Evolutionary conservation across 2,888 invertebrate genomes (phyloP), one percentile per base, ranked within the genome.

Genomic region (Nephrotoma appendiculata): DNA sequence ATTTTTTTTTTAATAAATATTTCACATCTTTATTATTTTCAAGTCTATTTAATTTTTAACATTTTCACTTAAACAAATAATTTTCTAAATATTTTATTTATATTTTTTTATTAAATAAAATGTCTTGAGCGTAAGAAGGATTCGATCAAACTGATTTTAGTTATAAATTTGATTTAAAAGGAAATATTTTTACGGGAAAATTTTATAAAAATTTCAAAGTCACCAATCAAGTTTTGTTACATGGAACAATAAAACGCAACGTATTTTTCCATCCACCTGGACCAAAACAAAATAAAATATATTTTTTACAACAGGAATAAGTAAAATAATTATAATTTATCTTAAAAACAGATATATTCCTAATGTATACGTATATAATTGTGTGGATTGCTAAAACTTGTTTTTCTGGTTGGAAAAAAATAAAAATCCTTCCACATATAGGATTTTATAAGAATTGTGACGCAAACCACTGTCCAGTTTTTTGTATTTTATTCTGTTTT

Each of bases 111-210:
- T 42, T 43, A 84, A 85, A 85, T 44, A 19, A 44, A 85, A 85
- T 85, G 85, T 85, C 43, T 85, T 85, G 85, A 43, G 45, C 44
- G 57, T 52, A 86, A 52, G 52, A 52, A 86, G 86, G 86, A 86
- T 86, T 57, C 15, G 44, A 86, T 86, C 86, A 86, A 86, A 86
- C 86, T 86, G 42, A 86, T 57, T 86, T 86, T 86, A 86, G n/a
- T 42, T 42, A 43, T 42, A 42, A 42, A 84, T 84, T 84, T 84
- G 42, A 84, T 42, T 84, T 84, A 84, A 84, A 84, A 84, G 42
- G 43, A 42, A 84, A 84, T 84, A 2, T n/a, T 71, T 71, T 71
- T 31, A 71, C 31, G 71, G 31, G 31, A 7, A 71, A 71, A 57
- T 57, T 57, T 15, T 9, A 31, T 71, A 71, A 71, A 57, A 71